phyloP scores from a whole-genome alignment of 2,113 vertebrate species.

The Xerus inauris region DNA sequence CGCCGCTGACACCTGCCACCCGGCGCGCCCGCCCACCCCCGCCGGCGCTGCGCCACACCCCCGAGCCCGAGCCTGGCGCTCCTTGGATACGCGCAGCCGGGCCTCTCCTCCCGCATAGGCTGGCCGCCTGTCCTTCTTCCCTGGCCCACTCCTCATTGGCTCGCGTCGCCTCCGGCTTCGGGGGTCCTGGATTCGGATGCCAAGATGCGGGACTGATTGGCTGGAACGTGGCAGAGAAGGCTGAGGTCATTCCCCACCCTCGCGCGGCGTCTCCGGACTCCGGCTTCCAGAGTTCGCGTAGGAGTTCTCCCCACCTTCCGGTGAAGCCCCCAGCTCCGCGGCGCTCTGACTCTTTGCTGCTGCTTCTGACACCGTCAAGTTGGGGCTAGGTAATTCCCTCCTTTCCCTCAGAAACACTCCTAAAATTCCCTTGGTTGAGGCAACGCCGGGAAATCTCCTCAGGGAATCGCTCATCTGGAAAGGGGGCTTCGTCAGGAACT shows the following conservation, averaged over 20 bases:
- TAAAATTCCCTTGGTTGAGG: neutral
- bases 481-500: conserved; percentile 11
- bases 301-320: neutral
- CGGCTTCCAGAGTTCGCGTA: conserved; percentile 36
- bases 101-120: conserved; percentile 72
- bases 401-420: neutral
- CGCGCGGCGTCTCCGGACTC: conserved; percentile 2
- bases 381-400: neutral
- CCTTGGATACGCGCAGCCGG: conserved; percentile 56
- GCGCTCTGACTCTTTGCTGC: neutral
- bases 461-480: conserved; percentile 47
- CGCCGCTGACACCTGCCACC: conserved; percentile 76
- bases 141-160: conserved; percentile 64
- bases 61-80: conserved; percentile 55
- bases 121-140: conserved; percentile 68
- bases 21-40: conserved; percentile 73
- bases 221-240: conserved; percentile 46
- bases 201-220: conserved; percentile 66
- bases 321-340: neutral
- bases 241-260: conserved; percentile 68
- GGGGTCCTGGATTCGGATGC: conserved; percentile 78
- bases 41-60: conserved; percentile 76
- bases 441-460: neutral
- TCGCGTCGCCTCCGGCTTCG: conserved; percentile 60
- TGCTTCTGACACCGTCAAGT: neutral